Conservation (phyloP, 2,888 invertebrate genomes). For the Scaeva pyrastri region DNA sequence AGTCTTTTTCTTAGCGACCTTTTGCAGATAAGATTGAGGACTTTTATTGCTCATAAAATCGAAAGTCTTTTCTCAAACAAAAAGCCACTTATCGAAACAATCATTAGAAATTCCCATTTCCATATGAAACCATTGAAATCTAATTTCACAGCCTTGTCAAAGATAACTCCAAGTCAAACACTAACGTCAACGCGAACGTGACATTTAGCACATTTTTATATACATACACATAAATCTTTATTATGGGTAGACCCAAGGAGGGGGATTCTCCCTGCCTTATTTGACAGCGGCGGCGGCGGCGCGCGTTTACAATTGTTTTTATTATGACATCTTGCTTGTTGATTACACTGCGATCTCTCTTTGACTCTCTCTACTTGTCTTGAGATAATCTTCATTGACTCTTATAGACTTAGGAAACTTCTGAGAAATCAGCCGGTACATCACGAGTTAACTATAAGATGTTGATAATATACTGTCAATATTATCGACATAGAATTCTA, state of each 20-base stretch:
- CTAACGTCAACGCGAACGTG: slow-evolving; percentile 28
- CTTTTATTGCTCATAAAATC: neutral
- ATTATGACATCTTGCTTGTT: slow-evolving; percentile 53
- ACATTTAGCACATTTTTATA: slow-evolving; percentile 34
- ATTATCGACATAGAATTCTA: slow-evolving; percentile 17
- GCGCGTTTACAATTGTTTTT: neutral
- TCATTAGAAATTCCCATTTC: neutral
- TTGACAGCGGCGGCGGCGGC: neutral
- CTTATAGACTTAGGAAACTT: slow-evolving; percentile 39
- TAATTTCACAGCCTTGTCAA: slow-evolving; percentile 10
- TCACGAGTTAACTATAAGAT: neutral
- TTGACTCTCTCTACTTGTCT: neutral
- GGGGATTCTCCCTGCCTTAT: slow-evolving; percentile 3
- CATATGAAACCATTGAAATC: slow-evolving; percentile 11
- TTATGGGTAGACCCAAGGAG: neutral
- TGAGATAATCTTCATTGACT: slow-evolving; percentile 57
- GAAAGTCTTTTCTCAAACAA: neutral
- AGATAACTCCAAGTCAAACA: slow-evolving; percentile 7
- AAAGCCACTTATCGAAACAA: slow-evolving; percentile 19
- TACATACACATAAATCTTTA: neutral
- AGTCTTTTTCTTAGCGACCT: too few species aligned
- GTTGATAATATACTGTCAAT: slow-evolving; percentile 10
- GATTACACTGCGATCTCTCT: slow-evolving; percentile 38
- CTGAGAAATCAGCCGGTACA: slow-evolving; percentile 6
- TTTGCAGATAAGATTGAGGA: too few species aligned